Conservation (phyloP, 1,140 invertebrate species). For the Maconellicoccus hirsutus region DNA sequence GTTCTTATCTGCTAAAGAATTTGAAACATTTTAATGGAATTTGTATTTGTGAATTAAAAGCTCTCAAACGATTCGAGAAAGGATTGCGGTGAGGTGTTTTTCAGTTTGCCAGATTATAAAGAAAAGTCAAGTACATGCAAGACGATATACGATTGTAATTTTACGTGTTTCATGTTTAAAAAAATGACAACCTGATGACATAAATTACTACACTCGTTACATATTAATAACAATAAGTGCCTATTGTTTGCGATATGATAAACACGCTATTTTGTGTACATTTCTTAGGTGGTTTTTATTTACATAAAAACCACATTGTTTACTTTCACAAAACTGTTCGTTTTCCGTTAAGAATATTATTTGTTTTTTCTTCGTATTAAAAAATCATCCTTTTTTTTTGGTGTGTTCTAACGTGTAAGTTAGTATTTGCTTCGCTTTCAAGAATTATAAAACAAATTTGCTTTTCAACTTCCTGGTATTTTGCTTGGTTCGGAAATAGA, state of each 20-base stretch:
- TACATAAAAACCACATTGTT: background rate
- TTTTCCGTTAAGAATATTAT: background rate
- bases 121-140: too few relatives aligned
- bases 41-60: conserved; percentile 15
- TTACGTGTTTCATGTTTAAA: too few relatives aligned
- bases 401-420: too few relatives aligned
- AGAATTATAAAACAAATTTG: too few relatives aligned
- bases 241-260: background rate
- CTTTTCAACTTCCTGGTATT: too few relatives aligned
- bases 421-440: too few relatives aligned
- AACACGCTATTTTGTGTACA: background rate
- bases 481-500: too few relatives aligned
- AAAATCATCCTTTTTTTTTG: background rate
- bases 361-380: background rate
- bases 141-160: too few relatives aligned
- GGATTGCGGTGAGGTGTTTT: background rate
- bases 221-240: background rate
- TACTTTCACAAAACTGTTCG: background rate
- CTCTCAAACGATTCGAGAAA: background rate
- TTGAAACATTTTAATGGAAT: conserved; percentile 22
- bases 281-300: background rate
- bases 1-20: conserved; percentile 15
- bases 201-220: background rate
- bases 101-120: too few relatives aligned
- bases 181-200: background rate